Conservation (phyloP, 1,140 invertebrate genomes). For the Orchestia grillus region DNA sequence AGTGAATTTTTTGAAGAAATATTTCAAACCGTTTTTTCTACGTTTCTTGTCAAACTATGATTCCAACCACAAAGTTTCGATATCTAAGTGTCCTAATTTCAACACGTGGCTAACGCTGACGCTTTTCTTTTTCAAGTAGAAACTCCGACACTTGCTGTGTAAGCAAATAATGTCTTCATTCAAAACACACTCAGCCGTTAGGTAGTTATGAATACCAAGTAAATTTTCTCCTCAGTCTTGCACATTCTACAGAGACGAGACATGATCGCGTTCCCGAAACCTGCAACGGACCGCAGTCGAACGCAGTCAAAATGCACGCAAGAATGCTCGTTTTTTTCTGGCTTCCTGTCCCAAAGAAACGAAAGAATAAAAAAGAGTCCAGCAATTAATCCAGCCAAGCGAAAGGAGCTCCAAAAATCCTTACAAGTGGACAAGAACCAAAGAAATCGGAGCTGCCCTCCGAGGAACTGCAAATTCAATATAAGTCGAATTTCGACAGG, state of each 20-base stretch:
- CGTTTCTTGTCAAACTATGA: background rate
- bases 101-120: background rate
- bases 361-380: slow-evolving; percentile 44
- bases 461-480: slow-evolving; percentile 56
- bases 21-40: background rate
- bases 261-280: background rate
- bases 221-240: background rate
- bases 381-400: slow-evolving; percentile 52
- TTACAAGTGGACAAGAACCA: slow-evolving; percentile 55
- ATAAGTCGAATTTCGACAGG: slow-evolving; percentile 55
- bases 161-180: background rate
- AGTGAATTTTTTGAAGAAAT: too few relatives aligned
- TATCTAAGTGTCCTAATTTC: background rate
- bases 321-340: slow-evolving; percentile 17
- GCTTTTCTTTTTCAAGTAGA: too few relatives aligned
- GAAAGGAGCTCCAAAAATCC: slow-evolving; percentile 49
- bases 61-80: background rate
- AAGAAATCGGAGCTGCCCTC: slow-evolving; percentile 56
- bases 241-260: background rate
- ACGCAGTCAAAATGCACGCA: slow-evolving; percentile 50
- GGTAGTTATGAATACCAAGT: background rate
- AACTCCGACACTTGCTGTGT: too few relatives aligned
- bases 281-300: background rate
- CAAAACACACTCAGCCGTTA: background rate
- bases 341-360: slow-evolving; percentile 27